These are phyloP conservation scores for Condylostylus longicornis DNA, from an alignment of 1,140 invertebrate genomes.

Conservation along the genomic window DNA sequence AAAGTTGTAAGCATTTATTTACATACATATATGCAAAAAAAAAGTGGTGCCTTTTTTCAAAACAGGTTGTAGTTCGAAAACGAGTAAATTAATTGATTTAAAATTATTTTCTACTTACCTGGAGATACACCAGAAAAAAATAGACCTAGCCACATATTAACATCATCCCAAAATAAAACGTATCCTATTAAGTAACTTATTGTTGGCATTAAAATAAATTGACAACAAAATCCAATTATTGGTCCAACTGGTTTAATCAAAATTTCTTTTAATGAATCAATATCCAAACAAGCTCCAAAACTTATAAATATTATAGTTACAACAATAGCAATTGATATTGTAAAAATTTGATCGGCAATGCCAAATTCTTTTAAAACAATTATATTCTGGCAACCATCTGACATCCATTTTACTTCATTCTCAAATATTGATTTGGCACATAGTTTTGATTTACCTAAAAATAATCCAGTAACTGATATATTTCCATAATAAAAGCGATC, in stretches of 20 bases:
- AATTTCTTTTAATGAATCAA: conserved; percentile 50
- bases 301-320: conserved; percentile 79
- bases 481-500: no score
- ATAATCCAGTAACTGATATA: conserved; percentile 5
- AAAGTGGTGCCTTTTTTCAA: no score
- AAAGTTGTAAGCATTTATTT: no score
- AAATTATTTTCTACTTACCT: no score
- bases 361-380: conserved; percentile 44
- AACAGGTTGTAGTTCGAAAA: no score
- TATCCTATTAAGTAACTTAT: conserved; percentile 59
- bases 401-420: neutral
- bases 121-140: conserved; percentile 81
- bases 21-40: no score
- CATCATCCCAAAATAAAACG: conserved; percentile 48
- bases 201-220: conserved; percentile 77
- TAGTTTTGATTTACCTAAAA: conserved; percentile 9
- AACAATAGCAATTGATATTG: conserved; percentile 53
- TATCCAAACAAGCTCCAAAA: conserved; percentile 80
- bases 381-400: conserved; percentile 34
- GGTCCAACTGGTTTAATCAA: conserved; percentile 61
- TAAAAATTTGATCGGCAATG: conserved; percentile 57
- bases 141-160: conserved; percentile 62
- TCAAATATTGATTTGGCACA: conserved; percentile 6
- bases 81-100: no score
- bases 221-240: conserved; percentile 59